Conservation (phyloP, 1,140 invertebrate genomes). For the Heliothis virescens region DNA sequence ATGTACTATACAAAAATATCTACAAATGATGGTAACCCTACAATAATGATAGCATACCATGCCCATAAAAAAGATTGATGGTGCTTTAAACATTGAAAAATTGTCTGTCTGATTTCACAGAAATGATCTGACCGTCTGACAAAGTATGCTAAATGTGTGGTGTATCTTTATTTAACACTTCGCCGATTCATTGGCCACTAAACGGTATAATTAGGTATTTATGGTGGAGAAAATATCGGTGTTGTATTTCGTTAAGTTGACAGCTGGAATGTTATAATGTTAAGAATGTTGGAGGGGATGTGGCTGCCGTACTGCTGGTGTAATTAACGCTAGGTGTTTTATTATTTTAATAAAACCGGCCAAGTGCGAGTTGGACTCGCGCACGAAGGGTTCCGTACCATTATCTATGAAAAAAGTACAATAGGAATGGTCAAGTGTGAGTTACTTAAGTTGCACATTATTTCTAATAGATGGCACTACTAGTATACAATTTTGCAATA, state of each 20-base stretch:
- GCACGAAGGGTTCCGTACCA: too few relatives aligned
- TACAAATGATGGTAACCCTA: background rate
- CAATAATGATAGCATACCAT: constrained; percentile 11
- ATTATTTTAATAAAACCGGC: too few relatives aligned
- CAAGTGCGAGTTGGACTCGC: too few relatives aligned
- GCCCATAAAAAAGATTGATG: constrained; percentile 35
- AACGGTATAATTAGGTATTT: background rate
- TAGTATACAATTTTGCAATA: too few relatives aligned
- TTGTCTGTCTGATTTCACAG: constrained; percentile 14
- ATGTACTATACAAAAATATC: too few relatives aligned
- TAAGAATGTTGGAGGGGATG: too few relatives aligned
- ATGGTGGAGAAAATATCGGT: background rate
- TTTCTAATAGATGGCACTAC: too few relatives aligned
- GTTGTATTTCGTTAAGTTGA: background rate
- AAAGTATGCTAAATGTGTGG: background rate
- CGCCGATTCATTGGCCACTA: background rate
- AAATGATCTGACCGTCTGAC: background rate
- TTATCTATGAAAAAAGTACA: too few relatives aligned
- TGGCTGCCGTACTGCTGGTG: too few relatives aligned
- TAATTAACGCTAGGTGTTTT: too few relatives aligned
- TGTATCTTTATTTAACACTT: constrained; percentile 31
- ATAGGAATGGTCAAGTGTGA: too few relatives aligned
- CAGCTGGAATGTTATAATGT: background rate
- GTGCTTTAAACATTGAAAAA: constrained; percentile 26
- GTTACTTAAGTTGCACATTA: too few relatives aligned